Evolutionary conservation across 2,113 vertebrate genomes (phyloP), one percentile per base, ranked within the genome.

Genomic region (Ariopsis seemanni): DNA sequence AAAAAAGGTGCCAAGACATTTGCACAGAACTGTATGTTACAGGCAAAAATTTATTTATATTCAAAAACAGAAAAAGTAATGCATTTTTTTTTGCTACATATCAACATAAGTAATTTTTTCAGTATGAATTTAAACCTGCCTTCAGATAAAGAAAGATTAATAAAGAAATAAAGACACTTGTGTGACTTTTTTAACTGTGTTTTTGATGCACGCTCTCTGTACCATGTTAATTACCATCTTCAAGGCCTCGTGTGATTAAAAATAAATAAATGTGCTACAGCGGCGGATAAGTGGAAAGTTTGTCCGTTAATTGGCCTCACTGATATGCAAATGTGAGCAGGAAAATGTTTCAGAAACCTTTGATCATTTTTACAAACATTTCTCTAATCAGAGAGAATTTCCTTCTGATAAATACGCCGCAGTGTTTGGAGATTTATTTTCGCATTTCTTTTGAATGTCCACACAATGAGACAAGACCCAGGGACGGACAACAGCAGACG

Each of bases 251-350:
- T 50, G 72, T 75, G 72, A 75, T 75, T 52, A 75, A 75, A 75
- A 50, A 75, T 75, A 75, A 50, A 75, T 75, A 52, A 75, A 75
- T 75, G 72, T 50, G 48, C 25, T 52, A 12, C 72, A 52, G 72
- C 48, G 10, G 22, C 72, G 72, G 72, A 42, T 75, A 75, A 75
- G 72, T 75, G 72, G 72, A 75, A 75, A 52, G 72, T 52, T 75
- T 75, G 72, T 52, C 42, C 20, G 20, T 52, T 75, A 75, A 75
- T 75, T 75, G 48, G 72, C 22, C 72, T 75, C 48, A 6, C 72
- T 75, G 72, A 50, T 25, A 75, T 75, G 72, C 48, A 75, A 75
- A 75, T 75, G 72, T 25, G 25, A 5, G 48, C 50, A 75, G 72
- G 72, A 52, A 75, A 75, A 5, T 10, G 48, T 20, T 22, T 25